Evolutionary conservation across 2,797 vertebrate genomes (phyloP).

Genomic region (Antrozous pallidus): DNA sequence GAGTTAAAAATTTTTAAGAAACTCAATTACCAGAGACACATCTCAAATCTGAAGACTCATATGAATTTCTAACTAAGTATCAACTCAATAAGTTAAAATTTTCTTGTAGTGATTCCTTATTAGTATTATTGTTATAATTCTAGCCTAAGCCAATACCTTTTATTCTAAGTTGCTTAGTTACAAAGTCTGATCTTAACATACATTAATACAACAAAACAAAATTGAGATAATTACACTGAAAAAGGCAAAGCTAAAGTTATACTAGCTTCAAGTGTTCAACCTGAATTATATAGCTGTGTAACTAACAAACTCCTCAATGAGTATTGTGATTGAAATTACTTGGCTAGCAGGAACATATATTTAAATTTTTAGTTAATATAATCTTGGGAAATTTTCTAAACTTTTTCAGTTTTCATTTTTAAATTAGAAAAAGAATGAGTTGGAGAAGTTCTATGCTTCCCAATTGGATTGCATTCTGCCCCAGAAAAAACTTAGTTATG

Average conservation of each 20-base stretch:
- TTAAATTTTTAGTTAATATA: neutral
- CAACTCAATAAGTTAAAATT: constrained; percentile 14
- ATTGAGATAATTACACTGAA: neutral
- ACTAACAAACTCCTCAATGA: neutral
- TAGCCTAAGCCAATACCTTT: neutral
- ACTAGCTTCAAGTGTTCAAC: neutral
- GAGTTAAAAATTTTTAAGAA: neutral
- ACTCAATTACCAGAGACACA: neutral
- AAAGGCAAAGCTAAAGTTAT: neutral
- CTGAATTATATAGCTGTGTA: neutral
- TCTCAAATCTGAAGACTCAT: neutral
- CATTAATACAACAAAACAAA: neutral
- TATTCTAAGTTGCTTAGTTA: neutral
- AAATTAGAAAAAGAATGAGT: neutral
- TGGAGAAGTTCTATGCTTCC: neutral
- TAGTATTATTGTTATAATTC: neutral
- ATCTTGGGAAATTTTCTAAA: neutral
- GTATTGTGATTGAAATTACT: neutral
- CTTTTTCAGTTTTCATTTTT: neutral
- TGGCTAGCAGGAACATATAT: neutral
- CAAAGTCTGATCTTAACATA: neutral
- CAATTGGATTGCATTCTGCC: neutral
- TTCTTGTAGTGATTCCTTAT: neutral
- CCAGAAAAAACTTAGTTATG: neutral
- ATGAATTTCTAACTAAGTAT: constrained; percentile 28